These are phyloP conservation scores for Nephrotoma appendiculata DNA, from an alignment of 2,888 invertebrate genomes.

Conservation along the genomic window DNA sequence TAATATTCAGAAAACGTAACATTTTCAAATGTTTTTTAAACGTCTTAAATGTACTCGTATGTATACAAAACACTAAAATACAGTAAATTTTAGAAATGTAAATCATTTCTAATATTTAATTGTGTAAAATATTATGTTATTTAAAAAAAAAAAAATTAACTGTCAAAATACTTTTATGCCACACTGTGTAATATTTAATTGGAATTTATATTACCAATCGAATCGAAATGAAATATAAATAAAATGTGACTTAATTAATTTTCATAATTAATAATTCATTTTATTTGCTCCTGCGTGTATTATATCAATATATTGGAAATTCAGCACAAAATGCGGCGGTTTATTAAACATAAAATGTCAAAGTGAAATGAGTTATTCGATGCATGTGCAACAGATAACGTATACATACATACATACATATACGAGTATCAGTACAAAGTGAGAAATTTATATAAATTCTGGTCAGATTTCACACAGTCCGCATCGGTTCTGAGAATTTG, in stretches of 20 bases:
- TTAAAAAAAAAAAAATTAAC: background rate
- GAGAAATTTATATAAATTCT: background rate
- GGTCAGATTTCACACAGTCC: no score
- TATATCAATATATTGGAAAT: background rate
- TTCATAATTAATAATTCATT: constrained; percentile 6
- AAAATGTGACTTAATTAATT: constrained; percentile 6
- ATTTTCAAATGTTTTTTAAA: background rate
- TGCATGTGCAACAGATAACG: background rate
- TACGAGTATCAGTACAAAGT: background rate
- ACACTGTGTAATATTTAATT: background rate
- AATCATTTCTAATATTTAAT: no score
- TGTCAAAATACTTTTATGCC: background rate
- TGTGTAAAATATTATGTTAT: background rate
- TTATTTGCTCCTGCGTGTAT: background rate
- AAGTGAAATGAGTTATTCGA: background rate
- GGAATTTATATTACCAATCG: background rate
- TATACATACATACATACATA: background rate
- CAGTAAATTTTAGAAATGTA: background rate
- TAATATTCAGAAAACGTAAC: constrained; percentile 6
- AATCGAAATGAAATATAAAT: background rate
- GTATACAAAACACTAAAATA: background rate
- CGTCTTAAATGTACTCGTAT: background rate
- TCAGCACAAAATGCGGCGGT: background rate
- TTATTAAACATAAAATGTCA: background rate
- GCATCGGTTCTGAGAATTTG: background rate